Evolutionary conservation across 2,888 invertebrate genomes (phyloP).

Genomic region (Gandaritis pyraliata): DNA sequence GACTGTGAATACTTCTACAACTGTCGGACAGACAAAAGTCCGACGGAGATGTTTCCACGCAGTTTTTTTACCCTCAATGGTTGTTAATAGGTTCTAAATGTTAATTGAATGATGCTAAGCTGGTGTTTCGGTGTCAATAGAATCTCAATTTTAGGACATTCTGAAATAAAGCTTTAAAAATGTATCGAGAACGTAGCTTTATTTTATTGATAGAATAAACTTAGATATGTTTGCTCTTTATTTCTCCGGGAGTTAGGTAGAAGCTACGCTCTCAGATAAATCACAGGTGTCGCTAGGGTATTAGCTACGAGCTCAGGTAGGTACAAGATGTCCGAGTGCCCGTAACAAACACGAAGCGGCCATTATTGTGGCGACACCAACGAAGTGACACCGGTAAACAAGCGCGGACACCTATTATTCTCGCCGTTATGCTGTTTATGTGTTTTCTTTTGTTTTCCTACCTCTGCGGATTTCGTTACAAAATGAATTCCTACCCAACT

Average conservation of each 20-base stretch:
- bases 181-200: slow-evolving; percentile 9
- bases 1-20: slow-evolving; percentile 54
- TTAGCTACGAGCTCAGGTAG: slow-evolving; percentile 38
- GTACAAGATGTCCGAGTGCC: slow-evolving; percentile 38
- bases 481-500: not conserved
- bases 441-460: slow-evolving; percentile 8
- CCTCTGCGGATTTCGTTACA: slow-evolving; percentile 13
- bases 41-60: slow-evolving; percentile 29
- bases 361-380: slow-evolving; percentile 31
- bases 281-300: slow-evolving; percentile 45
- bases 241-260: slow-evolving; percentile 25
- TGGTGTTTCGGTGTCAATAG: slow-evolving; percentile 9
- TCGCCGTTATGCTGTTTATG: slow-evolving; percentile 26
- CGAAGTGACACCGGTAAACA: slow-evolving; percentile 32
- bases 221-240: slow-evolving; percentile 12
- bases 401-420: slow-evolving; percentile 33
- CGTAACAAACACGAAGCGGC: slow-evolving; percentile 44
- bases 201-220: slow-evolving; percentile 2
- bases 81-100: slow-evolving; percentile 37
- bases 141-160: slow-evolving; percentile 5
- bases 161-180: slow-evolving; percentile 6
- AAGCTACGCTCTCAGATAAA: slow-evolving; percentile 42
- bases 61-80: slow-evolving; percentile 36
- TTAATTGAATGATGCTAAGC: slow-evolving; percentile 37
- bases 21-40: slow-evolving; percentile 51